Evolutionary conservation across 2,888 invertebrate species (phyloP).

Genomic region (Acholoe squamosa): DNA sequence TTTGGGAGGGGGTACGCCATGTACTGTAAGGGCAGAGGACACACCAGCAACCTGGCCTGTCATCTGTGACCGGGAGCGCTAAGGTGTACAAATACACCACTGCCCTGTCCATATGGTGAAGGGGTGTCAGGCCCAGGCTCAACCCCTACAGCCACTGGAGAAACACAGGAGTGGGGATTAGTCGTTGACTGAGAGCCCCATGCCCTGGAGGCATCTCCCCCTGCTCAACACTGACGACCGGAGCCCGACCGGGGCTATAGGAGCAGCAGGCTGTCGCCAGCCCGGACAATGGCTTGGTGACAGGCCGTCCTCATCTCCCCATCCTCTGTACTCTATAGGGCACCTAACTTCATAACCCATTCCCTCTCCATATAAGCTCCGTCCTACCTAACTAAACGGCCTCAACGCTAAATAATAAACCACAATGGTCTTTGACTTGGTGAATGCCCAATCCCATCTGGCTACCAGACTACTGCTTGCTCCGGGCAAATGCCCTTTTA

Average conservation of each 20-base stretch:
- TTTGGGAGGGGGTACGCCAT: not conserved
- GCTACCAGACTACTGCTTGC: not conserved
- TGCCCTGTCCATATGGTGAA: slow-evolving; percentile 57
- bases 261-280: not conserved
- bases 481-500: not conserved
- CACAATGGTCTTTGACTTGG: slow-evolving; percentile 56
- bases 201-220: slow-evolving; percentile 57
- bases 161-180: slow-evolving; percentile 60
- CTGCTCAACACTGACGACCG: not conserved
- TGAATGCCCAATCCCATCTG: not conserved
- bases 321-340: not conserved
- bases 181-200: slow-evolving; percentile 56
- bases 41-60: slow-evolving; percentile 15
- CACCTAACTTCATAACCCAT: slow-evolving; percentile 29
- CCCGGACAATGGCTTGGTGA: slow-evolving; percentile 45
- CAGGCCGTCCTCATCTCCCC: slow-evolving; percentile 15
- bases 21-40: not conserved
- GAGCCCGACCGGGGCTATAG: not conserved
- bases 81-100: slow-evolving; percentile 60
- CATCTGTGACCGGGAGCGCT: slow-evolving; percentile 52
- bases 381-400: slow-evolving; percentile 36
- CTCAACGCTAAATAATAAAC: slow-evolving; percentile 43
- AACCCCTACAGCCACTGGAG: slow-evolving; percentile 53
- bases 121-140: slow-evolving; percentile 58
- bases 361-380: not conserved